A percentile compares a stretch with the other conserved stretches of the same genome.
phyloP scores from a whole-genome alignment of 2,888 invertebrate genomes.

The Agriotes lineatus region DNA sequence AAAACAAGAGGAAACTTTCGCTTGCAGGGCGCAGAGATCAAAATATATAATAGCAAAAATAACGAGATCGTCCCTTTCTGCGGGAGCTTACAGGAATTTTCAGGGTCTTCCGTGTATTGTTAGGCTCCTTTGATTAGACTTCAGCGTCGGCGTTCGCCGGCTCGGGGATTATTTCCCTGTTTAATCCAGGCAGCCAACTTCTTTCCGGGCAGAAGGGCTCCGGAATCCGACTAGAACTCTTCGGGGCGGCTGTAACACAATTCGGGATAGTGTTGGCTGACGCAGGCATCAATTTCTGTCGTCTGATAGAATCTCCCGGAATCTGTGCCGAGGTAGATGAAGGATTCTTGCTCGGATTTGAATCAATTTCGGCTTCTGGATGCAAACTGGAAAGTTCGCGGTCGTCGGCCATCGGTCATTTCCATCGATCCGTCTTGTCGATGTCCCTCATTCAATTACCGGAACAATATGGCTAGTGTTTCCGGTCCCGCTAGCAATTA shows the following conservation, averaged over 20 bases:
- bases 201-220: background rate
- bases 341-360: background rate
- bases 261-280: conserved; percentile 29
- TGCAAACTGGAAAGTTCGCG: too few species aligned
- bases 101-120: conserved; percentile 39
- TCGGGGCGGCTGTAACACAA: conserved; percentile 29
- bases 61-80: conserved; percentile 27
- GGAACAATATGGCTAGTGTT: conserved; percentile 30
- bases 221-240: conserved; percentile 3
- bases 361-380: conserved; percentile 11
- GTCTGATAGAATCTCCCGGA: conserved; percentile 27
- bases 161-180: conserved; percentile 34
- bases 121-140: conserved; percentile 39
- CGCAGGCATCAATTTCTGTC: conserved; percentile 34
- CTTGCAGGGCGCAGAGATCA: background rate
- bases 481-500: conserved; percentile 35
- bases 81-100: conserved; percentile 26
- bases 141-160: conserved; percentile 33
- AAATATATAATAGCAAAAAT: conserved; percentile 29
- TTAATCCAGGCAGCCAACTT: conserved; percentile 32
- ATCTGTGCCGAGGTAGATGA: conserved; percentile 19
- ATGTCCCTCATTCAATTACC: conserved; percentile 21
- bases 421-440: conserved; percentile 16
- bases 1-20: background rate
- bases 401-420: conserved; percentile 22